Conservation (phyloP, 2,888 invertebrate genomes). For the Nephrotoma flavescens region DNA sequence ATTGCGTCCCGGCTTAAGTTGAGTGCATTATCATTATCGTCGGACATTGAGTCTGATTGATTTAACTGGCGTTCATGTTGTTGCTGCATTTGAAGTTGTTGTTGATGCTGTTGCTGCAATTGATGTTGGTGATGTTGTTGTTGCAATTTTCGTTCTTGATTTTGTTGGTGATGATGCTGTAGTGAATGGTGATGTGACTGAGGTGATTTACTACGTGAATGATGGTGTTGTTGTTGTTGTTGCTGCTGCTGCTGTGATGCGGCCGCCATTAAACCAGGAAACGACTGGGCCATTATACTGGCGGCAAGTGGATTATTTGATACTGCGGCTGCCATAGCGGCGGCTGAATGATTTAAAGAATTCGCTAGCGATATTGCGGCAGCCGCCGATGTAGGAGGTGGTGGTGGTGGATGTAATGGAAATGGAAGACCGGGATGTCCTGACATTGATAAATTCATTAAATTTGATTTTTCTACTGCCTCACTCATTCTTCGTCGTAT, state of each 20-base stretch:
- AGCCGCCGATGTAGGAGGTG: slow-evolving; percentile 43
- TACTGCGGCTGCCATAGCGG: slow-evolving; percentile 39
- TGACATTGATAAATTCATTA: slow-evolving; percentile 45
- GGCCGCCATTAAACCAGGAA: slow-evolving; percentile 40
- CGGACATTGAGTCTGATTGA: slow-evolving; percentile 1
- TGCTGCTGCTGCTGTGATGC: slow-evolving; percentile 23
- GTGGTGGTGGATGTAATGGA: slow-evolving; percentile 48
- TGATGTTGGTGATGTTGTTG: slow-evolving; percentile 20
- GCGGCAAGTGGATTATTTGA: slow-evolving; percentile 43
- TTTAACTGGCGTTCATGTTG: not conserved
- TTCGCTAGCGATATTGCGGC: slow-evolving; percentile 38
- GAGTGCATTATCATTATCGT: slow-evolving; percentile 31
- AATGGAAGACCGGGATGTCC: slow-evolving; percentile 41
- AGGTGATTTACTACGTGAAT: slow-evolving; percentile 1
- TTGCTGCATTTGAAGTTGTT: slow-evolving; percentile 16
- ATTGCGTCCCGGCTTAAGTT: slow-evolving; percentile 43
- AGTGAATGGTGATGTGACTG: slow-evolving; percentile 9
- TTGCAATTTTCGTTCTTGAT: slow-evolving; percentile 8
- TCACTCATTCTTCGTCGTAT: slow-evolving; percentile 39
- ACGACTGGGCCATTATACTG: slow-evolving; percentile 32
- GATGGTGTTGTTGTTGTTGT: slow-evolving; percentile 8
- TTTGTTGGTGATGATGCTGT: slow-evolving; percentile 15
- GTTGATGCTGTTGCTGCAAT: slow-evolving; percentile 21
- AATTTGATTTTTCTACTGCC: slow-evolving; percentile 25
- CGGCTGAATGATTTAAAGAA: slow-evolving; percentile 43